These are phyloP conservation scores for Vulpes ferrilata DNA, from an alignment of 2,113 vertebrate genomes.

Conservation along the genomic window DNA sequence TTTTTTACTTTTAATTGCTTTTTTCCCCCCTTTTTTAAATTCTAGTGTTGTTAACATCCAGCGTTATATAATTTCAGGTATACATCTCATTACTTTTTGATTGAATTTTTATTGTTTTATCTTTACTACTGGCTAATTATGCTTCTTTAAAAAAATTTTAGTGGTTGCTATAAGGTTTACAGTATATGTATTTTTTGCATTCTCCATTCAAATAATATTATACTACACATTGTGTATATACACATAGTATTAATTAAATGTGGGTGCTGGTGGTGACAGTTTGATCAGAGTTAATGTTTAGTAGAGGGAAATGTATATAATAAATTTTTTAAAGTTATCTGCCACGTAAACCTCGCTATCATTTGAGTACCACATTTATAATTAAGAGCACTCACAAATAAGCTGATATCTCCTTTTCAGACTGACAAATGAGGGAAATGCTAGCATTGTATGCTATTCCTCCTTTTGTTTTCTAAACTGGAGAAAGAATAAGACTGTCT, in stretches of 20 bases:
- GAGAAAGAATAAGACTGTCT: background rate
- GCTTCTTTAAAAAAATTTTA: background rate
- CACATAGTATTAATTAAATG: conserved; percentile 23
- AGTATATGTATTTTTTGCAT: background rate
- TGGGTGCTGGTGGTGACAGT: background rate
- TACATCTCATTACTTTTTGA: background rate
- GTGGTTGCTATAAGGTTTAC: background rate
- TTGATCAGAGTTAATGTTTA: background rate
- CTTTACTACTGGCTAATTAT: background rate
- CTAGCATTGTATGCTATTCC: background rate
- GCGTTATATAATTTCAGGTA: background rate
- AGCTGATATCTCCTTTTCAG: background rate
- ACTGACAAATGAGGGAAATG: background rate
- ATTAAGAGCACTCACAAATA: background rate
- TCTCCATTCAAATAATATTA: conserved; percentile 13
- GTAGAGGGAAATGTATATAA: background rate
- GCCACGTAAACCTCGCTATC: background rate
- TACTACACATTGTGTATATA: background rate
- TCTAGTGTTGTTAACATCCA: background rate
- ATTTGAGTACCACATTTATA: conserved; percentile 24
- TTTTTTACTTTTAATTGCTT: background rate
- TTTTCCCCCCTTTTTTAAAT: background rate
- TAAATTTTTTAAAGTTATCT: background rate
- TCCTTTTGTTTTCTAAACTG: conserved; percentile 40
- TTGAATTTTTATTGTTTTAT: background rate